Evolutionary conservation across 1,140 invertebrate genomes (phyloP).

Genomic region (Yoshiicerus persimilis): DNA sequence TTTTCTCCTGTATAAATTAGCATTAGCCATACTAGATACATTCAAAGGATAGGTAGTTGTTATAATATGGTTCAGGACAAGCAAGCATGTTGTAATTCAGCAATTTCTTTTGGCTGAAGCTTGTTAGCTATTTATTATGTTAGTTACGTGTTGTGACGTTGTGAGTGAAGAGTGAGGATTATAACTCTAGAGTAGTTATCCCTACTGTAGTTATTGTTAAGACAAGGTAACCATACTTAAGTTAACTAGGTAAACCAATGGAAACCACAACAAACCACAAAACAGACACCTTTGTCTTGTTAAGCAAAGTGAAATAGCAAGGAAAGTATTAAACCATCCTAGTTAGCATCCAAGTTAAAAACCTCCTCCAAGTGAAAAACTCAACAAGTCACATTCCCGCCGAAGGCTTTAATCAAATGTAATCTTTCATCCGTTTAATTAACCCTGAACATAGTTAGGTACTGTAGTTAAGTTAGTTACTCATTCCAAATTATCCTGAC

Average conservation of each 20-base stretch:
- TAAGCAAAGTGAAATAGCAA: neutral
- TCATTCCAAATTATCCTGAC: neutral
- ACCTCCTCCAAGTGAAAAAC: conserved; percentile 10
- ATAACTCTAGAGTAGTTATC: neutral
- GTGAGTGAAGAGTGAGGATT: neutral
- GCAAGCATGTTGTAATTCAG: neutral
- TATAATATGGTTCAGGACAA: neutral
- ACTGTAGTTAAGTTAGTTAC: neutral
- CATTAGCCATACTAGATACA: no score
- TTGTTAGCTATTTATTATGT: neutral
- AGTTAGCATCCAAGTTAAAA: neutral
- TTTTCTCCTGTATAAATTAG: no score
- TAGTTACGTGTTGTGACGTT: neutral
- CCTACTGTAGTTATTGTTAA: neutral
- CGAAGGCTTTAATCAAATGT: conserved; percentile 36
- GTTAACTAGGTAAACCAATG: neutral
- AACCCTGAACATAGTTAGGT: conserved; percentile 7
- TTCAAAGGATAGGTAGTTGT: no score
- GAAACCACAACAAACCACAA: neutral
- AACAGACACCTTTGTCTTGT: neutral
- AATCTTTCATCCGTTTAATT: conserved; percentile 42
- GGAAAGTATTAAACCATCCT: neutral
- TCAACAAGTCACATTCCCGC: neutral
- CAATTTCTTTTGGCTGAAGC: neutral
- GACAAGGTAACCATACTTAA: neutral